Evolutionary conservation across 2,113 vertebrate genomes (phyloP), one percentile per base, ranked within the genome.

Genomic region (Hiodon tergisus): DNA sequence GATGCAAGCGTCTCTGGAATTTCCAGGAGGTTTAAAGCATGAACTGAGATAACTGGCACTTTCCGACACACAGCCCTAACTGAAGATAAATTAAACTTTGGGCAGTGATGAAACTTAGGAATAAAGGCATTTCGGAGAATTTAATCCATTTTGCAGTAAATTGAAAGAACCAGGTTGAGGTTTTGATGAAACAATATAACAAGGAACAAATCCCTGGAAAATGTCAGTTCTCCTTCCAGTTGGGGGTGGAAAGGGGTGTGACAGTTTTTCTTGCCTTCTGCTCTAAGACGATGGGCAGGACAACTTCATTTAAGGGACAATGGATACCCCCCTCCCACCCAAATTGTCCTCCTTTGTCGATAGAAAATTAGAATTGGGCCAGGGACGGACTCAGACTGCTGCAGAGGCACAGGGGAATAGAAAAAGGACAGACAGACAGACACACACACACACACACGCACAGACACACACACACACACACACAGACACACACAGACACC

Each of bases 291-390:
- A 7, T 11, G 72, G 11, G 46, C 31, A 14, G 72, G 53, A 55
- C 46, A 55, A 10, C 52, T 14, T 74, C 53, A 74, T 68, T 59
- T 67, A 66, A 50, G 67, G 68, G 73, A 68, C 73, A 75, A 75
- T 48, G 62, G 17, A 5, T n/a, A 9, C 54, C 63, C 53, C 52
- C n/a, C 62, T 6, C 59, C 9, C 50, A 17, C 69, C 55, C 5
- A 10, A 71, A 16, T 16, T 57, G 17, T 71, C 46, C 8, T 31
- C 69, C 31, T 55, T 31, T 71, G 69, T 31, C 58, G 69, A 47
- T 71, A 16, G 16, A 53, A 31, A 31, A 31, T 31, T 0, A 71
- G 68, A 69, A 55, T 54, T 50, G 68, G 52, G 68, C 8, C 4
- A 53, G 11, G 5, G 51, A 69, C n/a, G 5, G 52, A 69, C 52